Conservation (phyloP, 1,140 invertebrate genomes). For the Meloidogyne hapla region DNA sequence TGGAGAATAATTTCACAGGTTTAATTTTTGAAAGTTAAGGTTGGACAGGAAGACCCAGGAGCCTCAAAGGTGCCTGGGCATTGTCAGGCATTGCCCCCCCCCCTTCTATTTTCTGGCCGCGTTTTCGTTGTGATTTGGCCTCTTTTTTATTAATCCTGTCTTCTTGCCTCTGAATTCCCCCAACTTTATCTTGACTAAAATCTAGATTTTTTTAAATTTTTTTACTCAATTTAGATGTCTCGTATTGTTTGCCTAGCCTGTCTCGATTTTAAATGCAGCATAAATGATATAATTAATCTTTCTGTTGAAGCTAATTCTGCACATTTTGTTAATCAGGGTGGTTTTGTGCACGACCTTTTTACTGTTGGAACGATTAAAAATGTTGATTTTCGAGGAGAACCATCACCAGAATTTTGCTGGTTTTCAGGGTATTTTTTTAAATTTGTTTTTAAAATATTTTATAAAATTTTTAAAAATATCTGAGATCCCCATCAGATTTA, state of each 20-base stretch:
- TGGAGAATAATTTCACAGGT: constrained; percentile 32
- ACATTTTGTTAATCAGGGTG: constrained; percentile 34
- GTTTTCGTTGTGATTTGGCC: too few relatives aligned
- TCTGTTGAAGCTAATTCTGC: constrained; percentile 21
- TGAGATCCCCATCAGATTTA: too few relatives aligned
- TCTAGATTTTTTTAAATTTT: too few relatives aligned
- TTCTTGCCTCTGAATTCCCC: too few relatives aligned
- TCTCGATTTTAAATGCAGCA: not conserved
- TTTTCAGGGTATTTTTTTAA: constrained; percentile 31
- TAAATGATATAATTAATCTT: constrained; percentile 30
- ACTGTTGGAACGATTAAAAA: constrained; percentile 14
- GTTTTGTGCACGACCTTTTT: constrained; percentile 30
- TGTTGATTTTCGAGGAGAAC: constrained; percentile 1
- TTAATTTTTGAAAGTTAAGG: too few relatives aligned
- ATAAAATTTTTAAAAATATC: too few relatives aligned
- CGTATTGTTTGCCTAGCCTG: constrained; percentile 15
- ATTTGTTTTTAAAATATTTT: not conserved
- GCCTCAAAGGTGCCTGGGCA: too few relatives aligned
- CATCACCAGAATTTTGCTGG: constrained; percentile 23
- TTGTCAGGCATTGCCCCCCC: too few relatives aligned
- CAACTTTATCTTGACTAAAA: too few relatives aligned
- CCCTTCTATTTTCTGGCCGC: too few relatives aligned
- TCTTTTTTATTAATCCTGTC: too few relatives aligned
- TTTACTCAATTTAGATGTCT: constrained; percentile 24
- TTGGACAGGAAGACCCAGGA: too few relatives aligned